Percentiles rank a stretch among this genome's conserved stretches.
Conservation (phyloP, 2,113 vertebrate species). For the Hipposideros armiger region DNA sequence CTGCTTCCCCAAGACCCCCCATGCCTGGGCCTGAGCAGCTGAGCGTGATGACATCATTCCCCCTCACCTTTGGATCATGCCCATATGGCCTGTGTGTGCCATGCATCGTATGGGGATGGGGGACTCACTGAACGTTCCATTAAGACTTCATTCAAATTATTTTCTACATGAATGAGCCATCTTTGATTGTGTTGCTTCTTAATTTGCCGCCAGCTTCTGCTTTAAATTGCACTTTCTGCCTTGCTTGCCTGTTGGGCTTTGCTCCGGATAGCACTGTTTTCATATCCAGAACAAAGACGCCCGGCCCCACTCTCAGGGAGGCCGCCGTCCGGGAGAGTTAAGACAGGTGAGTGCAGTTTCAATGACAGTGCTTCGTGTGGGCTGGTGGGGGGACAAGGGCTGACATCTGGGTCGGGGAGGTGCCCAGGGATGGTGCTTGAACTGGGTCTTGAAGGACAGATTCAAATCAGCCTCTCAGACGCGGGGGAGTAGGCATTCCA, state of each 20-base stretch:
- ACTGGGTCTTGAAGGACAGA: not conserved
- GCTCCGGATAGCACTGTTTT: not conserved
- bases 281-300: not conserved
- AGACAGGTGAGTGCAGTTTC: not conserved
- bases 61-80: accelerated
- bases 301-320: not conserved
- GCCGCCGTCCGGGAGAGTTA: not conserved
- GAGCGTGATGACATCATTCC: not conserved
- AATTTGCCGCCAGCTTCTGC: not conserved
- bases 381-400: not conserved
- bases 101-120: accelerated
- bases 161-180: not conserved
- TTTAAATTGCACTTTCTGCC: not conserved
- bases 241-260: not conserved
- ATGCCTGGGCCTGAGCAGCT: accelerated
- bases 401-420: not conserved
- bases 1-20: not conserved
- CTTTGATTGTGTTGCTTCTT: not conserved
- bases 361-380: accelerated
- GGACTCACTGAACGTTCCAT: not conserved
- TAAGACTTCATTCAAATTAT: not conserved
- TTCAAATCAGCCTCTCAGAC: not conserved
- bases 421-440: not conserved
- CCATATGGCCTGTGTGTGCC: not conserved
- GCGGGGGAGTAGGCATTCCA: not conserved